Percentiles rank a stretch among this genome's conserved stretches.
These are phyloP conservation scores for Chloroceryle amazona DNA, from an alignment of 2,797 vertebrate species.

Conservation along the genomic window DNA sequence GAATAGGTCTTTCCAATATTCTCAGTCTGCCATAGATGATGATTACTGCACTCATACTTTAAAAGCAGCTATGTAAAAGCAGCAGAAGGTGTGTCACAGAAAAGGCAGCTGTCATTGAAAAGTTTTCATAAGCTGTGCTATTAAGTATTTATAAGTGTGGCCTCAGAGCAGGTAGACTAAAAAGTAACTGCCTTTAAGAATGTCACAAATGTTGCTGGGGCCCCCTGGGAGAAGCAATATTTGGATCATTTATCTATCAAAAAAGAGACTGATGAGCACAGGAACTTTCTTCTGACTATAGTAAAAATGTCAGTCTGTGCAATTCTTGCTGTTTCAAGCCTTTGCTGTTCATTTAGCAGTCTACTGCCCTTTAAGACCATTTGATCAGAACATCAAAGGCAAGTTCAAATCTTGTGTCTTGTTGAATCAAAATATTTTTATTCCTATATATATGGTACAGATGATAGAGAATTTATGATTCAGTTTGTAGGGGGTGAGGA, in stretches of 20 bases:
- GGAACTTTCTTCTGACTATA: background rate
- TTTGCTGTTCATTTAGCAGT: conserved; percentile 3
- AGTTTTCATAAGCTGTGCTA: conserved; percentile 11
- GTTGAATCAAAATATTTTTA: background rate
- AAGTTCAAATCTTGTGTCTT: background rate
- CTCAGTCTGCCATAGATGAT: background rate
- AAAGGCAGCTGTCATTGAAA: conserved; percentile 20
- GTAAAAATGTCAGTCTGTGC: conserved; percentile 17
- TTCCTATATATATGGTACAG: background rate
- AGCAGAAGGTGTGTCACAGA: background rate
- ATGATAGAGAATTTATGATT: background rate
- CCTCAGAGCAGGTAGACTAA: background rate
- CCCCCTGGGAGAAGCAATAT: background rate
- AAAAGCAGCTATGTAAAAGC: background rate
- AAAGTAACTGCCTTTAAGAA: conserved; percentile 1
- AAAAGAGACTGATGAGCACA: background rate
- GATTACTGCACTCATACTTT: background rate
- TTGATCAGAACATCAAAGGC: conserved; percentile 8
- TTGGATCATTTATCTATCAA: conserved; percentile 17
- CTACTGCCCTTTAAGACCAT: background rate
- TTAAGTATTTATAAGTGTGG: conserved; percentile 3
- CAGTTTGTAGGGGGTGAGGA: background rate
- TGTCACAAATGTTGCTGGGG: background rate
- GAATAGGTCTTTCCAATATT: background rate
- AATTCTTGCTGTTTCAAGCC: background rate